These are phyloP conservation scores for Formica aserva DNA, from an alignment of 2,888 invertebrate genomes.

Conservation along the genomic window DNA sequence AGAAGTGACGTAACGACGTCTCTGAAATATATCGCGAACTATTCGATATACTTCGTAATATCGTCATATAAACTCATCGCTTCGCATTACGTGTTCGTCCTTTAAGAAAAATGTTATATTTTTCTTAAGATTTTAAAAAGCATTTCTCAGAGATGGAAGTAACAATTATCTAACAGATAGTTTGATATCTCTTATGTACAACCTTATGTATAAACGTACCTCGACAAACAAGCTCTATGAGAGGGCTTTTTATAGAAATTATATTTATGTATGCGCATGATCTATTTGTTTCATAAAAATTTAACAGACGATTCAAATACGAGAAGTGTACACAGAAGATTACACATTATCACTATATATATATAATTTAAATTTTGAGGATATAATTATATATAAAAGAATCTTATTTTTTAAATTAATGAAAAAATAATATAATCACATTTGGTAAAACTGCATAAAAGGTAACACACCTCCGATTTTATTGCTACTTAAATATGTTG, in stretches of 20 bases:
- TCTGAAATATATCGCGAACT: not conserved
- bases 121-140: not conserved
- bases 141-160: not conserved
- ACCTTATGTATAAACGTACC: not conserved
- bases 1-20: slow-evolving; percentile 27
- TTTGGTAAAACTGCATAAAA: not conserved
- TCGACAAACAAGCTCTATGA: not conserved
- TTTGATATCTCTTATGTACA: not conserved
- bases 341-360: not conserved
- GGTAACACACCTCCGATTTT: too few species aligned
- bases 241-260: not conserved
- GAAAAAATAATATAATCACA: not conserved
- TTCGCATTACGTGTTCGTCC: not conserved
- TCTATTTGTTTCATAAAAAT: not conserved
- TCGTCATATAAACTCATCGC: not conserved
- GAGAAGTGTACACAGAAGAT: not conserved
- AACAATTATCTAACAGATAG: not conserved
- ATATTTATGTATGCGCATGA: not conserved
- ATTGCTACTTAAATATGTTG: too few species aligned
- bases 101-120: not conserved
- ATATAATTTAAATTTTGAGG: not conserved
- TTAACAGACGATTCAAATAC: not conserved
- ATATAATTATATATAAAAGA: not conserved
- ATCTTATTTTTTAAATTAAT: not conserved
- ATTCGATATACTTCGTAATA: not conserved